These are phyloP conservation scores for Amphipoea oculea DNA, from an alignment of 2,888 invertebrate species.

Conservation along the genomic window DNA sequence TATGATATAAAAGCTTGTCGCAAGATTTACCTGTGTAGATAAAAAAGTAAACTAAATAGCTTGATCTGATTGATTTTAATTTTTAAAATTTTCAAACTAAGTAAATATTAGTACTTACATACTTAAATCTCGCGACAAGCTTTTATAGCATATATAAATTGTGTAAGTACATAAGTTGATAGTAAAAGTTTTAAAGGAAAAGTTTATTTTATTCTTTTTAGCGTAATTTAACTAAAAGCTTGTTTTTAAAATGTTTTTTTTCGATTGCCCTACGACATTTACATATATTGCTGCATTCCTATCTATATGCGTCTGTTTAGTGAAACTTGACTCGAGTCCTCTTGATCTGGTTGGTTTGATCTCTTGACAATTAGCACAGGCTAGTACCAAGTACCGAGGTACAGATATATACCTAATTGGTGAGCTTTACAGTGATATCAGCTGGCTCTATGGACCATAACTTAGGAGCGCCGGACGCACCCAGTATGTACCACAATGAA, in stretches of 20 bases:
- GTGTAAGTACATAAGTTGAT: too few relatives aligned
- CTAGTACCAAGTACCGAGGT: not conserved
- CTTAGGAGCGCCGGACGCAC: constrained; percentile 64
- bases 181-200: too few relatives aligned
- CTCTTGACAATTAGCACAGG: not conserved
- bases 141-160: too few relatives aligned
- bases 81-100: too few relatives aligned
- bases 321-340: not conserved
- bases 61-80: too few relatives aligned
- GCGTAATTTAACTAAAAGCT: too few relatives aligned
- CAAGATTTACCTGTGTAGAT: too few relatives aligned
- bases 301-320: not conserved
- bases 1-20: too few relatives aligned
- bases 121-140: too few relatives aligned
- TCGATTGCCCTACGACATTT: not conserved
- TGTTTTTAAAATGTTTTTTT: not conserved
- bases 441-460: constrained; percentile 60
- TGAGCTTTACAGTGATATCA: constrained; percentile 40
- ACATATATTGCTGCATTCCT: not conserved
- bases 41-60: too few relatives aligned
- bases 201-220: too few relatives aligned
- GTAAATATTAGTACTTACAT: too few relatives aligned
- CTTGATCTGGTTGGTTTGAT: not conserved
- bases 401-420: constrained; percentile 17
- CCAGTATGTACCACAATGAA: constrained; percentile 60